A percentile compares a stretch with the other conserved stretches of the same genome.
These are phyloP conservation scores for Pseudocheirus occidentalis DNA, from an alignment of 2,797 vertebrate genomes.

Conservation along the genomic window DNA sequence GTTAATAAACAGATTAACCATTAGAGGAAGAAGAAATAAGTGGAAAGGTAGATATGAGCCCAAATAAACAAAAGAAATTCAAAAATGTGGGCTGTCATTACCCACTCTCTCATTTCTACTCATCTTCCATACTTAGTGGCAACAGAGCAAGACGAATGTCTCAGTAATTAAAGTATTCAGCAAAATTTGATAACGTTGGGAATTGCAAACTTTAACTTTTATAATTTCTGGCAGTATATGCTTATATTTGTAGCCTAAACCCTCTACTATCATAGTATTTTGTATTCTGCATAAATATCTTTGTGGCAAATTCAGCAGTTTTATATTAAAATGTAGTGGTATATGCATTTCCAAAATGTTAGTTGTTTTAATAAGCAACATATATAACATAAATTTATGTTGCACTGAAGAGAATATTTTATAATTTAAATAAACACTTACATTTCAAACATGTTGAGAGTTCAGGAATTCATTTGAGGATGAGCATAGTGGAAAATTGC, in stretches of 20 bases:
- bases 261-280: slow-evolving; percentile 61
- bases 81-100: slow-evolving; percentile 22
- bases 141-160: slow-evolving; percentile 59
- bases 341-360: slow-evolving; percentile 64
- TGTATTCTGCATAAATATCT: slow-evolving; percentile 74
- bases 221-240: slow-evolving; percentile 52
- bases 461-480: slow-evolving; percentile 69
- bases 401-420: slow-evolving; percentile 56
- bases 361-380: slow-evolving; percentile 68
- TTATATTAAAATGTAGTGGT: slow-evolving; percentile 71
- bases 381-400: slow-evolving; percentile 63
- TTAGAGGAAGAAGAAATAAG: slow-evolving; percentile 19
- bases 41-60: slow-evolving; percentile 13
- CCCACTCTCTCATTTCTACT: neutral
- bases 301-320: slow-evolving; percentile 66
- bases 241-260: slow-evolving; percentile 55
- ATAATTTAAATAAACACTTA: slow-evolving; percentile 70
- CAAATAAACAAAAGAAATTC: slow-evolving; percentile 22
- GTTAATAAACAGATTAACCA: slow-evolving; percentile 11
- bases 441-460: slow-evolving; percentile 74
- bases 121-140: slow-evolving; percentile 43
- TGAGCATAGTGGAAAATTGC: slow-evolving; percentile 69
- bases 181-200: slow-evolving; percentile 60
- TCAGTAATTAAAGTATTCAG: slow-evolving; percentile 19
- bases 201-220: slow-evolving; percentile 63